Base-by-base conservation (phyloP, 2,888 invertebrate species). In the Plebejus melissa region DNA sequence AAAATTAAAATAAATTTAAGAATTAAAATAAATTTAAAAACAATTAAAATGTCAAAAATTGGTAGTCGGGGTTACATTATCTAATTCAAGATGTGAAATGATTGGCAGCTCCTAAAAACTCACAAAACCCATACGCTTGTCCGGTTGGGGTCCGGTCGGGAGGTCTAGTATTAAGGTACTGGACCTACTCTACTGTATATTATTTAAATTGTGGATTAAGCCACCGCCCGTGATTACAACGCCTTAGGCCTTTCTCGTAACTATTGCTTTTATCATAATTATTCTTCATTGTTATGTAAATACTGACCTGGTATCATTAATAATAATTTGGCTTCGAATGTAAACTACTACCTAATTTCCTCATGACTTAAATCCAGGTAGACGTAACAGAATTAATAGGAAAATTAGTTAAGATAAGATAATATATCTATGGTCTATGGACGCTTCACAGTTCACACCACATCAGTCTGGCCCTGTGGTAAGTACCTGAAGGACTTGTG, bases 181-280 rank as follows among this genome's bases (percentile, higher is more conserved):
- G 54, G 54, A 54, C 54, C 16, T 54, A 54, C 13, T 54, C 1
- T 54, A 54, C 54, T 54, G 16, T 16, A 54, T 54, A 1, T 16
- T 16, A 54, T 54, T 54, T 16, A 54, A 54, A 54, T 4, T 54
- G 16, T 16, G 54, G 54, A 13, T 54, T 4, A 22, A 58, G 70
- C 32, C 50, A 22, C 71, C 16, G 71, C 22, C 71, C 50, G 54
- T 50, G 46, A 54, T 54, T 54, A 72, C 72, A n/a, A 50, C 13
- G 28, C 72, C 50, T 72, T 2, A 28, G 54, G 72, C 32, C 54
- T 72, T 54, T 32, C 72, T 72, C 32, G 50, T 72, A 70, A 41
- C n/a, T 41, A 41, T 60, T 11, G 11, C 28, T 13, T 32, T 60
- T 60, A 22, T 32, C 32, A 16, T 65, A 36, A 36, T 65, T 36